Conservation (phyloP, 2,113 vertebrate species). For the Caracal caracal region DNA sequence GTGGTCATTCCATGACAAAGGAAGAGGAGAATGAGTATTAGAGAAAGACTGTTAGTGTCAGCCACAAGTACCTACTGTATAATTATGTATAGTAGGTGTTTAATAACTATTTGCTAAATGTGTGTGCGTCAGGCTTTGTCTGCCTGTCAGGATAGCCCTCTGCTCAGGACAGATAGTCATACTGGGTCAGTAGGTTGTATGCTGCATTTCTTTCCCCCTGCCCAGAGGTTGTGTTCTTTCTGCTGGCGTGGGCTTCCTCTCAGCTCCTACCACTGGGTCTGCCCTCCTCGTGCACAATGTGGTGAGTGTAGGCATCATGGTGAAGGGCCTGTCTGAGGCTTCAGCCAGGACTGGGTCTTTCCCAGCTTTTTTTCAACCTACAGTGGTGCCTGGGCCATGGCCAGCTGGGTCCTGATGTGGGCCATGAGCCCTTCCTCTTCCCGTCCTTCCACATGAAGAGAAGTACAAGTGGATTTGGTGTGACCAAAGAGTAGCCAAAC, state of each 20-base stretch:
- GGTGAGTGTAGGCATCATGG: background rate
- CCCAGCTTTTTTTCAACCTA: background rate
- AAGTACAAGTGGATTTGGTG: background rate
- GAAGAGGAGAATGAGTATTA: background rate
- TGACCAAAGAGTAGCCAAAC: background rate
- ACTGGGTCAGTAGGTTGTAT: too few relatives aligned
- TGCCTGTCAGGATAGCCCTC: background rate
- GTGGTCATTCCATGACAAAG: background rate
- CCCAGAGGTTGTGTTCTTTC: background rate
- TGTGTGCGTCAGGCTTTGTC: background rate
- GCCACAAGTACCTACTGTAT: background rate
- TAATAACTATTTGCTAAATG: background rate
- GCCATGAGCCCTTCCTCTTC: background rate
- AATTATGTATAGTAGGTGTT: background rate
- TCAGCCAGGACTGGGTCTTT: background rate
- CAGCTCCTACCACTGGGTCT: background rate
- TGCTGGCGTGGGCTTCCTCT: fast-evolving
- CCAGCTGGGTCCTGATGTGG: background rate
- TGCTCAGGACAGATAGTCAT: background rate
- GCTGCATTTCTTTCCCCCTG: too few relatives aligned
- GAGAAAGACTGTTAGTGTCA: background rate
- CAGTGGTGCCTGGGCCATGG: background rate
- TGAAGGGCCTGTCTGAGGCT: background rate
- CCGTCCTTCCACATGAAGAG: background rate
- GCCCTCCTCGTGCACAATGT: background rate